Conservation (phyloP, 2,797 vertebrate genomes). For the Octomys mimax region DNA sequence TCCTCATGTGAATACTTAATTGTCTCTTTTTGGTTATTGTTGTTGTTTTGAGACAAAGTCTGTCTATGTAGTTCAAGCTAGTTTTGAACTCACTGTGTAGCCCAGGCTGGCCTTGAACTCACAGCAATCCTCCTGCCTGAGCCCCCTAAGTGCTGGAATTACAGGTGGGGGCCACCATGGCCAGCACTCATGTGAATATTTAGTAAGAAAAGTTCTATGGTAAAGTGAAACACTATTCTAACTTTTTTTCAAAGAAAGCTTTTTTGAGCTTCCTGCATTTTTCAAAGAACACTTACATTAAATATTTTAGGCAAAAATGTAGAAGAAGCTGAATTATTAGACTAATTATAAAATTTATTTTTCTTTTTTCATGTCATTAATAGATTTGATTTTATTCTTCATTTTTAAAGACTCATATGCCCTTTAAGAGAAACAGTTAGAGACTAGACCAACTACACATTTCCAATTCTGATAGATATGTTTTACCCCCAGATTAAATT, state of each 20-base stretch:
- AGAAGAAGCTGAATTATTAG: slow-evolving; percentile 15
- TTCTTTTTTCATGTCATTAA: neutral
- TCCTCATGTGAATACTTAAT: neutral
- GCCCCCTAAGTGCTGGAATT: neutral
- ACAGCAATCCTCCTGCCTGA: neutral
- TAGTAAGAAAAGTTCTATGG: neutral
- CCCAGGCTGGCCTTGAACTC: too few species aligned
- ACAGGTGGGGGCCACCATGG: neutral
- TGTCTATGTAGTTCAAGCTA: neutral
- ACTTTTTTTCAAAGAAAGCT: neutral
- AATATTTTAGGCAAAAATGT: neutral
- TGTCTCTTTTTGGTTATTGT: neutral
- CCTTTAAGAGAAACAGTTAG: neutral
- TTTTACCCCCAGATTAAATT: neutral
- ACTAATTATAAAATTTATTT: neutral
- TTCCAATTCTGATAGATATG: neutral
- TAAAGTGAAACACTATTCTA: neutral
- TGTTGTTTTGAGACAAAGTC: neutral
- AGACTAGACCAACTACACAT: neutral
- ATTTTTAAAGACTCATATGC: slow-evolving; percentile 1
- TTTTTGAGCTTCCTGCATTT: neutral
- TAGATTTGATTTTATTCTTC: neutral
- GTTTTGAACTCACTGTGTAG: neutral
- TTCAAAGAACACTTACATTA: slow-evolving; percentile 2
- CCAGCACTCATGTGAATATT: neutral